Base-by-base conservation (phyloP, 2,797 vertebrate species). In the Numenius phaeopus region DNA sequence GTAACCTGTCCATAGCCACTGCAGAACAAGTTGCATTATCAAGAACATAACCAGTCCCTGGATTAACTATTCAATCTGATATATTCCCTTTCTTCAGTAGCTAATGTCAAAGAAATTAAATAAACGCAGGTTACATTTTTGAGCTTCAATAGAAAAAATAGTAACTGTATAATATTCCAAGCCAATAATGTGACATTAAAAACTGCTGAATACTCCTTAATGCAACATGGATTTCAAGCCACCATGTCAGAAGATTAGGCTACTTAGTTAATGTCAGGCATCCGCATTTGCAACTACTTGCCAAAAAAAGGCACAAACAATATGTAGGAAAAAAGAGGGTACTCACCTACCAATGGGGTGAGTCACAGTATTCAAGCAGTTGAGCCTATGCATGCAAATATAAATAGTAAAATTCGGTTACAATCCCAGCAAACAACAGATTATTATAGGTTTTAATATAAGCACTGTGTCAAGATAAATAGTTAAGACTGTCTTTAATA, bases 1-100 rank as follows among this genome's bases (percentile, higher is more conserved):
- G 80, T 70, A 97, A 98, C 98, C 97, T 97, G 98, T 94, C 95
- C 83, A 27, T 57, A 95, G 95, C 76, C 97, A 94, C 92, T 96
- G 93, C 80, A 94, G 95, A 97, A 66, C 69, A 92, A 96, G 91
- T 71, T 97, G 94, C 89, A 92, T 81, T 96, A 96, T 97, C 87
- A 87, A 95, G 87, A 94, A 46, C 90, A 87, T 84, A 97, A 95
- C 89, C 95, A 96, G 88, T 65, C 83, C 70, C 69, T 90, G 58
- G 40, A 67, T 92, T 91, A 96, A 93, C 93, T 72, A 98, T 96
- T 95, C 86, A 47, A 83, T 95, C 93, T 95, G 87, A 88, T 87
- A 87, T 61, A 89, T 80, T 88, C 47, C 62, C 66, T 83, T 73
- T 90, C 92, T 96, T 94, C 94, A 86, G 94, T 39, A 67, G 30